Conservation (phyloP, 2,888 invertebrate species). For the Steromphala cineraria region DNA sequence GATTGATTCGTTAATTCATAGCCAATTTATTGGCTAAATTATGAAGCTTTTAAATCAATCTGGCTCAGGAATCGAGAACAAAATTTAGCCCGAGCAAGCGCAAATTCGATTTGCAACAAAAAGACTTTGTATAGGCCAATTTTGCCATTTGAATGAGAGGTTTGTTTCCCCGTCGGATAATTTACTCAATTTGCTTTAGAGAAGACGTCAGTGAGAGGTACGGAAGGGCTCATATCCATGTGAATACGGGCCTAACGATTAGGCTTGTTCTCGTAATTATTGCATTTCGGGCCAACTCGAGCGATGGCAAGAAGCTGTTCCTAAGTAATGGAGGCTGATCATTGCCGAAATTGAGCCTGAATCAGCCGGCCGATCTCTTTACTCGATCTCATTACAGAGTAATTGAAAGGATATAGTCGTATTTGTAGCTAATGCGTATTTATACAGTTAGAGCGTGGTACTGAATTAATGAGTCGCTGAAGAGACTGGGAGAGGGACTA, state of each 20-base stretch:
- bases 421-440: constrained; percentile 31
- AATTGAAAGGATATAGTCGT: constrained; percentile 31
- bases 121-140: constrained; percentile 15
- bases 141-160: constrained; percentile 22
- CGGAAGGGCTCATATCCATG: constrained; percentile 21
- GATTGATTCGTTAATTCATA: constrained; percentile 24
- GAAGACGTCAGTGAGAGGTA: constrained; percentile 11
- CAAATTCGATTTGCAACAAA: constrained; percentile 25
- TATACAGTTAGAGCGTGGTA: constrained; percentile 23
- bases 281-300: constrained; percentile 9
- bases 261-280: constrained; percentile 21
- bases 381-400: constrained; percentile 24
- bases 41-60: constrained; percentile 20
- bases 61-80: constrained; percentile 10
- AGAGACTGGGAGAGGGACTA: neutral
- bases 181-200: constrained; percentile 25
- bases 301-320: constrained; percentile 5
- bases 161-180: constrained; percentile 21
- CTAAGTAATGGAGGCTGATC: constrained; percentile 23
- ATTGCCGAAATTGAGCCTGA: constrained; percentile 22
- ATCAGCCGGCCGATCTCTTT: constrained; percentile 23
- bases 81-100: constrained; percentile 6
- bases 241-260: constrained; percentile 24
- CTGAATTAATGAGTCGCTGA: constrained; percentile 23
- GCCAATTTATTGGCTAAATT: constrained; percentile 26